These are phyloP conservation scores for Pogonus chalceus DNA, from an alignment of 1,140 invertebrate species.

Conservation along the genomic window DNA sequence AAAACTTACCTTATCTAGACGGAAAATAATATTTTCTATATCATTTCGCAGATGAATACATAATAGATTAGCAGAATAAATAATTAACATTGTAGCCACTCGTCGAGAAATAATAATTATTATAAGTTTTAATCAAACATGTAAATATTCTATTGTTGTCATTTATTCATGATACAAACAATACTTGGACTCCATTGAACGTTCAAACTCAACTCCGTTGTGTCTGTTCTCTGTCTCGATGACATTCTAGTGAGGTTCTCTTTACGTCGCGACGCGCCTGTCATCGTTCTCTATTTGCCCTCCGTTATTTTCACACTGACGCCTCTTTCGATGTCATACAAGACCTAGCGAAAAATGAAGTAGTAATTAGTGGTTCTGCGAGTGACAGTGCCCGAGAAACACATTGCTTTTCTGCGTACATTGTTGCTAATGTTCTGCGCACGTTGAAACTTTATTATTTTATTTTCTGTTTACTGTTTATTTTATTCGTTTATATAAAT, in stretches of 20 bases:
- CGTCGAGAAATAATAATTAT: background rate
- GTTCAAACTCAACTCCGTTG: too few species aligned
- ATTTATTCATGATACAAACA: background rate
- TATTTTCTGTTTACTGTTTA: background rate
- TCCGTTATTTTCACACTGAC: background rate
- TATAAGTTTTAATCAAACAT: background rate
- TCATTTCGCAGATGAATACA: too few species aligned
- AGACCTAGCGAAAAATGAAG: background rate
- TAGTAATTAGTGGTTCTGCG: background rate
- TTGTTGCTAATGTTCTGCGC: background rate
- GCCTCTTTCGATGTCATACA: background rate
- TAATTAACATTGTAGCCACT: too few species aligned
- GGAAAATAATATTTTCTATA: too few species aligned
- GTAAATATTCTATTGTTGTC: background rate
- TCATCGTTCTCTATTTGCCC: background rate
- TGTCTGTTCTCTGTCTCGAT: too few species aligned
- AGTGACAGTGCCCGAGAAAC: background rate
- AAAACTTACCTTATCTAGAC: too few species aligned
- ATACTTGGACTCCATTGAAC: background rate
- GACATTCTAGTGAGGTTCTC: too few species aligned
- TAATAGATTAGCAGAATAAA: too few species aligned
- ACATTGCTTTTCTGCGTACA: background rate
- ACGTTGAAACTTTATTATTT: background rate
- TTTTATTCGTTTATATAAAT: background rate
- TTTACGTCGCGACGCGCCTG: background rate